Evolutionary conservation across 30 jellyfish, hydroid and myxozoan genomes (phyloP), one percentile per base, ranked within the genome.

Genomic region (Haliclystus octoradiatus): DNA sequence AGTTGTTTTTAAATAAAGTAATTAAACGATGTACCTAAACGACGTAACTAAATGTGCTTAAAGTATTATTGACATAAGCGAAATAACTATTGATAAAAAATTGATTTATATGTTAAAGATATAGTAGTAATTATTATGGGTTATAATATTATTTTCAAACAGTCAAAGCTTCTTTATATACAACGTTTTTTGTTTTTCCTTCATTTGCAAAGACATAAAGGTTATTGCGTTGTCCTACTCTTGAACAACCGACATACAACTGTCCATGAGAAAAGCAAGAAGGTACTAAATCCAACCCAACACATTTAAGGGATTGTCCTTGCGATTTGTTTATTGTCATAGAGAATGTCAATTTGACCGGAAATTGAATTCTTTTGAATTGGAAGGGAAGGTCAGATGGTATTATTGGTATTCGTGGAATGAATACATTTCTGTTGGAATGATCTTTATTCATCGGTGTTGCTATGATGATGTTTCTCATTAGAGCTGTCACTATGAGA

Each of bases 321-420:
- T 70, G 81, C 63, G 80, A 52, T 33, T 70, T 70, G 62, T 70
- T 70, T 4, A 70, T 70, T n/a, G 81, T 70, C 78, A 70, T 70
- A 51, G 81, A 66, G 52, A 50, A 70, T 28, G 65, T n/a, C 3
- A 33, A 15, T 5, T 28, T 28, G 19, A 53, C 15, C 13, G 79
- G 81, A 62, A 70, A 70, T 62, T 70, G 81, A 3, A 52, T 24
- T 53, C 81, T 26, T 51, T 49, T 35, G 29, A 51, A 60, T 13
- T 50, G 7, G 78, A 70, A 73, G 24, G 82, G 82, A 7, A 74
- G 50, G 30, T 72, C 93, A 19, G 76, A 33, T 15, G 92, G 93
- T 9, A 40, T 53, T 0, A 77, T 24, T n/a, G 71, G 68, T 3
- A 76, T 71, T n/a, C 89, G 3, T 1, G 89, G 89, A 31, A 76